Evolutionary conservation across 2,113 vertebrate species (phyloP).

Genomic region (Phocoena phocoena): DNA sequence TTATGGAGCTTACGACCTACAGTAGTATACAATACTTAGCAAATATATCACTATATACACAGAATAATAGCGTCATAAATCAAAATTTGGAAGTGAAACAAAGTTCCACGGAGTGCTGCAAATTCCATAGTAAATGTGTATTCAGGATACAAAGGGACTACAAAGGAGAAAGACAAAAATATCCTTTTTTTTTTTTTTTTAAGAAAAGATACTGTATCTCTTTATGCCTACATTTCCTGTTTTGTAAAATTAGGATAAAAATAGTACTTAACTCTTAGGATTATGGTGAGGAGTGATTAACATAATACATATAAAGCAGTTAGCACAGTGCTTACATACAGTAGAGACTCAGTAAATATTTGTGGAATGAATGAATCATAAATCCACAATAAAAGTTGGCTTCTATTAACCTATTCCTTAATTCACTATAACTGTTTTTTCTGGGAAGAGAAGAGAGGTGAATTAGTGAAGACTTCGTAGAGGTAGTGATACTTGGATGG

Average conservation of each 20-base stretch:
- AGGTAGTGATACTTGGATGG: neutral
- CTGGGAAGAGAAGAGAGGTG: neutral
- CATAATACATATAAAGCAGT: neutral
- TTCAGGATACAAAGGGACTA: neutral
- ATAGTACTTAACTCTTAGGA: neutral
- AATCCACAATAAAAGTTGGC: neutral
- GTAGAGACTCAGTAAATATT: neutral
- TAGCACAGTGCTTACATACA: neutral
- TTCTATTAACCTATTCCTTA: neutral
- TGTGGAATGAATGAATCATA: neutral
- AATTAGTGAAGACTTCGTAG: neutral
- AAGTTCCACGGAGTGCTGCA: neutral
- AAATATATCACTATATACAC: neutral
- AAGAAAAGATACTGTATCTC: neutral
- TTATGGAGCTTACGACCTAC: neutral
- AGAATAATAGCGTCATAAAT: neutral
- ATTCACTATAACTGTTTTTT: neutral
- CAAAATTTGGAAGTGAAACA: neutral
- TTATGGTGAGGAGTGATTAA: neutral
- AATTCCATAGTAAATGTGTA: neutral
- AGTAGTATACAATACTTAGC: neutral
- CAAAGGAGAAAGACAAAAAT: neutral
- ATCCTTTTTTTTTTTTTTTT: neutral
- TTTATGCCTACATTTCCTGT: neutral
- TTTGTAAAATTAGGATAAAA: neutral